Base-by-base conservation (phyloP, 2,888 invertebrate species). In the Parnassius mnemosyne region DNA sequence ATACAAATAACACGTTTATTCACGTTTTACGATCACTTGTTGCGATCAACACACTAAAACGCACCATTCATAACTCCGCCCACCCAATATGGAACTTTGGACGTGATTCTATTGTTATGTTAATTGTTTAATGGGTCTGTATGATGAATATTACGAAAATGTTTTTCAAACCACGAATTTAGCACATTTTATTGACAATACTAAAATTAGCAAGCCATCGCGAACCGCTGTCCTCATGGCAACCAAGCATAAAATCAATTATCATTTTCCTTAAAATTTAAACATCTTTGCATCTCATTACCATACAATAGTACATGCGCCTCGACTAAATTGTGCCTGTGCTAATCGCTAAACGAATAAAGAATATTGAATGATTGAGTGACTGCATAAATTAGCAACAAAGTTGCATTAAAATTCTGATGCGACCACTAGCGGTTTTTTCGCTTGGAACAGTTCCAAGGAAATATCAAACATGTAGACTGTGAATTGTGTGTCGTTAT, bases 331-430 rank as follows among this genome's bases (percentile, higher is more conserved):
- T 60, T 62, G 55, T 62, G 60, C 60, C 57, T 50, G 53, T 56
- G 60, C 51, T 61, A 62, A 66, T 64, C 51, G 53, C 59, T 50
- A 52, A 58, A 34, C 53, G 62, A 57, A 58, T 57, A 53, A 13
- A 47, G 49, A 58, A 63, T 50, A 53, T 57, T 41, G 53, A 53
- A 52, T 41, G 47, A 16, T 1, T 9, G 16, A 16, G 34, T 57
- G 3, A 34, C 47, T n/a, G 12, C 34, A 49, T 53, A 13, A 34
- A 60, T 44, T 50, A 49, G 25, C 16, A 50, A 20, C 12, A 16
- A 44, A 9, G 49, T 25, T 61, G 51, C 43, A 50, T 60, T 60
- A 51, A 51, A 50, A 55, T 61, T 61, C 51, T 3, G 12, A n/a
- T 43, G 58, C 16, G 13, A 43, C 10, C n/a, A 25, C 16, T 20